Percentiles rank a stretch among this genome's conserved stretches.
Evolutionary conservation across 2,797 vertebrate genomes (phyloP).

Genomic region (Silurus aristotelis): DNA sequence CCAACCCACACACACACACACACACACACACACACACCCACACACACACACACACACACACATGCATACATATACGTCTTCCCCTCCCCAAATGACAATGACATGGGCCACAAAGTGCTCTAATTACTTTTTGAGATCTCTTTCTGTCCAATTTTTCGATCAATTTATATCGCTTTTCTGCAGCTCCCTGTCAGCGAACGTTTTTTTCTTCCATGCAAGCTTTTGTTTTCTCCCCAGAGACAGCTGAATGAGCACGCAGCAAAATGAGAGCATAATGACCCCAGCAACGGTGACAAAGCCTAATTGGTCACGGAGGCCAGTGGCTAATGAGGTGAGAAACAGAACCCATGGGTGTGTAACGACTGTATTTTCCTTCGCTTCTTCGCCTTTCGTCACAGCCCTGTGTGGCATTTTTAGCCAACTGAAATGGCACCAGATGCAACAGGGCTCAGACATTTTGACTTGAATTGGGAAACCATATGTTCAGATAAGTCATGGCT

Average conservation of each 20-base stretch:
- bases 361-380: conserved; percentile 95
- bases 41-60: not conserved
- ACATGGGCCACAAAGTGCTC: conserved; percentile 32
- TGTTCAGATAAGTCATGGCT: conserved; percentile 92
- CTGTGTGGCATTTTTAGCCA: conserved; percentile 94
- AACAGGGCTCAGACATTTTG: conserved; percentile 90
- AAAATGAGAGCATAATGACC: conserved; percentile 98
- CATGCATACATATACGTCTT: not conserved
- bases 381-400: conserved; percentile 95
- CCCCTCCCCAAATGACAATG: not conserved
- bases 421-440: conserved; percentile 92
- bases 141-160: conserved; percentile 58
- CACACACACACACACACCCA: not conserved
- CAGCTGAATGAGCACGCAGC: conserved; percentile 97
- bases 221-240: conserved; percentile 74
- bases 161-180: conserved; percentile 61
- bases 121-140: conserved; percentile 63
- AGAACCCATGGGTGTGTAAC: conserved; percentile 88
- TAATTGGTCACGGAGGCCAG: conserved; percentile 97
- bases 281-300: conserved; percentile 90
- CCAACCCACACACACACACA: not conserved
- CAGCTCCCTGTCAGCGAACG: conserved; percentile 69
- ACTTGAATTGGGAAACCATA: conserved; percentile 93
- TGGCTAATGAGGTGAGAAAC: conserved; percentile 99
- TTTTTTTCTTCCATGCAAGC: conserved; percentile 74